Evolutionary conservation across 1,140 invertebrate genomes (phyloP), one percentile per base, ranked within the genome.

Genomic region (Drosophila melanica): DNA sequence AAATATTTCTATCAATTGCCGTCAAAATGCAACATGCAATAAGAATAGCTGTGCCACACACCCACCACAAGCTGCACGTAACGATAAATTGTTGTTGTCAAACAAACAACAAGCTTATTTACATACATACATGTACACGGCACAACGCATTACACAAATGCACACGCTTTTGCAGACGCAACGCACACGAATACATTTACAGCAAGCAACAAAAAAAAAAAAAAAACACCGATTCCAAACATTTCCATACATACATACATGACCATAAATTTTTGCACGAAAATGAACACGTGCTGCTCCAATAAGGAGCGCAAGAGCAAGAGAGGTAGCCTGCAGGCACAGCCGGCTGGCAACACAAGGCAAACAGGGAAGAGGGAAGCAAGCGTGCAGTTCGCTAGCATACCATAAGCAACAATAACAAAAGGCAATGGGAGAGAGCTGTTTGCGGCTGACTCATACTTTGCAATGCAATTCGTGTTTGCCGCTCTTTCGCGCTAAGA

Each of bases 281-380:
- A 87, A 87, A 80, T 77, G 79, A 87, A 87, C 84, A 87, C 84
- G 84, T 87, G 84, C 84, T 87, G 85, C 76, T 68, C 69, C 51
- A 74, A 72, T 77, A 77, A 66, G 60, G 47, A 51, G 44, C 14
- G 41, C n/a, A 12, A 53, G 62, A 50, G 59, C 16, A 27, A 33
- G 60, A 48, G 54, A 23, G 58, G 48, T 63, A 16, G 67, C 44
- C 66, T 75, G 33, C 72, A 62, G 63, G 72, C 68, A 42, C 54
- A 76, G 73, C 73, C 73, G 73, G 73, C 73, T 76, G 68, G 14
- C 47, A 33, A 10, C 23, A 39, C n/a, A 30, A 65, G 18, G 14
- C 45, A 11, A 12, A 16, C 8, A n/a, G 5, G 7, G 3, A 33
- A 16, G 0, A 55, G n/a, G 18, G 60, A 39, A 33, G 47, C 35